phyloP scores from a whole-genome alignment of 1,140 invertebrate genomes.

The Venturia canescens region DNA sequence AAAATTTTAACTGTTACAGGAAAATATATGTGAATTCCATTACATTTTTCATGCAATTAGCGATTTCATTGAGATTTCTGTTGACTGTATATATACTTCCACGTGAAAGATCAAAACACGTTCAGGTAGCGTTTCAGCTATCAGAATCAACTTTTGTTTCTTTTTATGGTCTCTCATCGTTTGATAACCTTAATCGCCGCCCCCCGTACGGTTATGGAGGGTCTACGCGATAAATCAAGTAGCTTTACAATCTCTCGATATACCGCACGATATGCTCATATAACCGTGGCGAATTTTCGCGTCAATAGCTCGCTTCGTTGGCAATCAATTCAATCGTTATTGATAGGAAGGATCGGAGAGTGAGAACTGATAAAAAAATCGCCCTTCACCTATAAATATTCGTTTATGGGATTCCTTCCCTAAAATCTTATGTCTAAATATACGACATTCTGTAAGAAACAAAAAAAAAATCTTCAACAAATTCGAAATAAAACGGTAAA shows the following conservation, averaged over 20 bases:
- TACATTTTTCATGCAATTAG: no score
- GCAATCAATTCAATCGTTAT: not conserved
- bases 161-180: not conserved
- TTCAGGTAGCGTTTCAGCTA: not conserved
- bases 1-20: no score
- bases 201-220: not conserved
- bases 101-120: no score
- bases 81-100: no score
- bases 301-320: conserved; percentile 2
- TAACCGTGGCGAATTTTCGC: conserved; percentile 1
- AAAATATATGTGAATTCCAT: no score
- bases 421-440: no score
- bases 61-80: no score
- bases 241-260: not conserved
- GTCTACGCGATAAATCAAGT: conserved; percentile 10
- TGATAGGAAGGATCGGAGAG: not conserved
- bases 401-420: no score
- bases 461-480: not conserved
- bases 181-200: not conserved
- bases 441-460: no score
- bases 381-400: no score
- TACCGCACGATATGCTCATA: not conserved
- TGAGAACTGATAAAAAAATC: not conserved
- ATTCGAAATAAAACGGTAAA: no score
- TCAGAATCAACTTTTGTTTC: not conserved